These are phyloP conservation scores for Chaetodon trifascialis DNA, from an alignment of 2,113 vertebrate species.

Conservation along the genomic window DNA sequence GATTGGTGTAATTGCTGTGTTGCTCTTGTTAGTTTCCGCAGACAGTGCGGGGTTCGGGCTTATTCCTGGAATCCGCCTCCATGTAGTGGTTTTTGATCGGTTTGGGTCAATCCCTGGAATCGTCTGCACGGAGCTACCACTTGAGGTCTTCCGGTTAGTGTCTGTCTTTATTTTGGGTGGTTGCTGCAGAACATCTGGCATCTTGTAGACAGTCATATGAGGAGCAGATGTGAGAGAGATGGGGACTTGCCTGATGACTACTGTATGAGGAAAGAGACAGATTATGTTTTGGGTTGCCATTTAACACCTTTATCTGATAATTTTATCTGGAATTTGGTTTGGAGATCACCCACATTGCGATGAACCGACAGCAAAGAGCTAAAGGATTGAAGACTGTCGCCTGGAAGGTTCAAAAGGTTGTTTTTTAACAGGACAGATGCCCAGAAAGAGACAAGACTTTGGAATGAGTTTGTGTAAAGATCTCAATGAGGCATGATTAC, in stretches of 20 bases:
- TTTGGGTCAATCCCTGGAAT: neutral
- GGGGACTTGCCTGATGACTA: conserved; percentile 6
- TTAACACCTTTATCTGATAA: neutral
- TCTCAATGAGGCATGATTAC: conserved; percentile 9
- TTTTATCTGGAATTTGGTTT: neutral
- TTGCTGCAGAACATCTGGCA: conserved; percentile 58
- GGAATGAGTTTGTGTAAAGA: conserved; percentile 11
- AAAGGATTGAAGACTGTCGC: neutral
- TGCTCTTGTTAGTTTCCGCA: neutral
- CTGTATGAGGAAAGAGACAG: conserved; percentile 16
- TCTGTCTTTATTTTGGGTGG: conserved; percentile 48
- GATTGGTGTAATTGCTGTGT: neutral
- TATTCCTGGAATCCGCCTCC: conserved; percentile 33
- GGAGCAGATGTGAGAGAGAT: conserved; percentile 57
- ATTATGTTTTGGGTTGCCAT: conserved; percentile 4
- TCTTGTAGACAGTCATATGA: conserved; percentile 26
- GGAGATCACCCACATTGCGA: neutral
- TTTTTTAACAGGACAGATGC: neutral
- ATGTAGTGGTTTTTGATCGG: conserved; percentile 2
- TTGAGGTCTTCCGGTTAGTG: conserved; percentile 21
- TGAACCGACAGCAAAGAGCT: neutral
- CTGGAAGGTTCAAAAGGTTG: neutral
- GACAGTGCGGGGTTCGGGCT: neutral
- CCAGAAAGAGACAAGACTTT: neutral
- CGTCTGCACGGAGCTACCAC: conserved; percentile 9